Evolutionary conservation across 2,888 invertebrate genomes (phyloP).

Genomic region (Tetrapedia diversipes): DNA sequence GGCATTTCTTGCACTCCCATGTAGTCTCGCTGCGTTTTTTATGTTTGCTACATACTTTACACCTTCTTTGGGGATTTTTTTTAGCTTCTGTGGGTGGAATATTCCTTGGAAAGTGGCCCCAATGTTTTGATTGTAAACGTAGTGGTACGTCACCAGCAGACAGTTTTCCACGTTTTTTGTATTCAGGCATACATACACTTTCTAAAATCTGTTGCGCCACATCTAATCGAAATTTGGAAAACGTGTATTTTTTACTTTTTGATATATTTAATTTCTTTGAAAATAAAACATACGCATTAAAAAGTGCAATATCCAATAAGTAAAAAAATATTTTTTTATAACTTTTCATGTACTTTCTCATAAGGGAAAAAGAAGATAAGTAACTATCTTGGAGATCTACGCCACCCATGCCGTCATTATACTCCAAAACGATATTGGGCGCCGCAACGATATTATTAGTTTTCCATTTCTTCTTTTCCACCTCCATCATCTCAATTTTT

Average conservation of each 20-base stretch:
- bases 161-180: slow-evolving; percentile 17
- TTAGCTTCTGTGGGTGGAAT: slow-evolving; percentile 40
- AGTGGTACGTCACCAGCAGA: slow-evolving; percentile 4
- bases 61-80: slow-evolving; percentile 37
- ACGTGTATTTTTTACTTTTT: background rate
- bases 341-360: background rate
- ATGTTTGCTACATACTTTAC: slow-evolving; percentile 47
- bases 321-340: background rate
- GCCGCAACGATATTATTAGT: slow-evolving; percentile 41
- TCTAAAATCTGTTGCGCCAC: slow-evolving; percentile 3
- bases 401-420: slow-evolving; percentile 6
- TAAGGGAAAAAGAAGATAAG: too few relatives aligned
- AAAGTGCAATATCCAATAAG: background rate
- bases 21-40: slow-evolving; percentile 50
- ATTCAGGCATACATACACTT: slow-evolving; percentile 13
- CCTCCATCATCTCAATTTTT: slow-evolving; percentile 44
- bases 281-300: slow-evolving; percentile 4
- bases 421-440: slow-evolving; percentile 45
- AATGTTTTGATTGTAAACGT: slow-evolving; percentile 25
- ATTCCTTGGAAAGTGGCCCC: slow-evolving; percentile 20
- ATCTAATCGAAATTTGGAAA: slow-evolving; percentile 14
- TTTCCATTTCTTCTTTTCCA: slow-evolving; percentile 25
- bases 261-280: background rate
- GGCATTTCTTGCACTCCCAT: background rate
- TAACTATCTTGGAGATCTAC: slow-evolving; percentile 55